phyloP scores from a whole-genome alignment of 2,113 vertebrate genomes.

The Gallinago jamesoni region DNA sequence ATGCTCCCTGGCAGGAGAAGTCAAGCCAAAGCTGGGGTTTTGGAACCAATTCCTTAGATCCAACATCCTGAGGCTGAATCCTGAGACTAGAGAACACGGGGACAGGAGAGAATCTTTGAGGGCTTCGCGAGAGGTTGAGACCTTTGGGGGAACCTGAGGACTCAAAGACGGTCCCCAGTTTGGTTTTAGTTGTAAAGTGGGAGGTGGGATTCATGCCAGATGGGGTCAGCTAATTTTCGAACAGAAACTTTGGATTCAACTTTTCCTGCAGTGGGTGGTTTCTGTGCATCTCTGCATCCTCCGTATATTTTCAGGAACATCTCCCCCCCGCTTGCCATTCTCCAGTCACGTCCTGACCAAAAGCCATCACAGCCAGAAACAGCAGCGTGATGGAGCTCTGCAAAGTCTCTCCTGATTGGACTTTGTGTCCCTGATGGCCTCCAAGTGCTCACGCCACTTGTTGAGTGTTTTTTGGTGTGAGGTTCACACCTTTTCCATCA shows the following conservation, averaged over 20 bases:
- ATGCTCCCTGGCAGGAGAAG: neutral
- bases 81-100: neutral
- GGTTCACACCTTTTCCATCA: neutral
- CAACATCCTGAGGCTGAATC: neutral
- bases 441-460: neutral
- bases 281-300: neutral
- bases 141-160: neutral
- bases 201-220: neutral
- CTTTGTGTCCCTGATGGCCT: neutral
- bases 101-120: neutral
- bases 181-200: neutral
- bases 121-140: neutral
- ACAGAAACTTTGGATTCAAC: neutral
- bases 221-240: neutral
- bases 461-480: neutral
- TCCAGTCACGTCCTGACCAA: neutral
- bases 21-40: neutral
- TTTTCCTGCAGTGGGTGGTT: neutral
- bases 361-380: neutral
- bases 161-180: neutral
- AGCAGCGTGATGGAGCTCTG: neutral
- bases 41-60: neutral
- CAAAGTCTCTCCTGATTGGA: neutral
- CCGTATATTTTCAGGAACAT: neutral
- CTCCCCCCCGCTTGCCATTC: neutral